A percentile compares a stretch with the other conserved stretches of the same genome.
These are phyloP conservation scores for Hemiscyllium ocellatum DNA, from an alignment of 2,113 vertebrate species.

Conservation along the genomic window DNA sequence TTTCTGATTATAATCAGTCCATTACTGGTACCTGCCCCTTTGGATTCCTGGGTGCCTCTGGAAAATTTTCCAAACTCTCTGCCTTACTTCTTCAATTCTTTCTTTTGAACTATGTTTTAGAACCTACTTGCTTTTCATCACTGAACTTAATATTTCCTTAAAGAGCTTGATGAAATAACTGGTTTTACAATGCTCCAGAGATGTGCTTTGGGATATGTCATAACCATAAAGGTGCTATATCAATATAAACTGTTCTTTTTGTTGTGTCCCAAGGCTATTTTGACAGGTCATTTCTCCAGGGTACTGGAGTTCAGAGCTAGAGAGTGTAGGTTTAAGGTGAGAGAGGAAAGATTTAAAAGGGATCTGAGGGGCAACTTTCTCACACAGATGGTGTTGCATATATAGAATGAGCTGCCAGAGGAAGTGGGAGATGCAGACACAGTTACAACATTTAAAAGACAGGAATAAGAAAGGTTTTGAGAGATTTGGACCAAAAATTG, in stretches of 20 bases:
- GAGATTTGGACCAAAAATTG: too few relatives aligned
- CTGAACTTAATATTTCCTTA: neutral
- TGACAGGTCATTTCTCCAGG: neutral
- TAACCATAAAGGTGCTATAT: neutral
- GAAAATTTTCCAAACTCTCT: neutral
- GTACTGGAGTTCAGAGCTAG: too few relatives aligned
- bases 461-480: too few relatives aligned
- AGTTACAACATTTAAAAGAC: too few relatives aligned
- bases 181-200: neutral
- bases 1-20: too few relatives aligned
- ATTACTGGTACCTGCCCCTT: neutral
- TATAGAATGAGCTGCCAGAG: too few relatives aligned
- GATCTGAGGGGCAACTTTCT: too few relatives aligned
- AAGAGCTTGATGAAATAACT: neutral
- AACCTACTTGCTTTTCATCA: neutral
- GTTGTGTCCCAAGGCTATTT: neutral
- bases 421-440: too few relatives aligned
- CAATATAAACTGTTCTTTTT: neutral
- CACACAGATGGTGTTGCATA: too few relatives aligned
- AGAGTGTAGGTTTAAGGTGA: too few relatives aligned
- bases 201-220: neutral
- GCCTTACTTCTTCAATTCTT: neutral
- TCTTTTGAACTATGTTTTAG: neutral
- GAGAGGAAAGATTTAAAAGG: too few relatives aligned
- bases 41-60: neutral